Percentiles rank a stretch among this genome's conserved stretches.
phyloP scores from a whole-genome alignment of 2,888 invertebrate genomes.

The Brenthis daphne region DNA sequence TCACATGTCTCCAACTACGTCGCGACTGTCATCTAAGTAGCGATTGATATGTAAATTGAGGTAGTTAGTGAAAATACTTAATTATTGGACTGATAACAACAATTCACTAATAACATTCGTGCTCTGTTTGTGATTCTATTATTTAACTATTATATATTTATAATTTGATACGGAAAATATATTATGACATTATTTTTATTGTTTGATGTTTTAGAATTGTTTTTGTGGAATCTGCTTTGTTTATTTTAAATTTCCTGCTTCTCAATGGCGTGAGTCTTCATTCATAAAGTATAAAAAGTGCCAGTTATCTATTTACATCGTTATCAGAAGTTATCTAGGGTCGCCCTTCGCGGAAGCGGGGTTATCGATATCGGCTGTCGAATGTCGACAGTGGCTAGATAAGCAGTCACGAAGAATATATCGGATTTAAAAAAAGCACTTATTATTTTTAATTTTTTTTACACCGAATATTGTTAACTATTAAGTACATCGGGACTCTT shows the following conservation, averaged over 20 bases:
- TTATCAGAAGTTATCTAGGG: slow-evolving; percentile 40
- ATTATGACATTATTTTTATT: background rate
- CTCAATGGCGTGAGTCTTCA: slow-evolving; percentile 19
- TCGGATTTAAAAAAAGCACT: slow-evolving; percentile 27
- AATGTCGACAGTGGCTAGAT: slow-evolving; percentile 36
- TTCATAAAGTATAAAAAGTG: slow-evolving; percentile 34
- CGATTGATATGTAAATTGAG: too few relatives aligned
- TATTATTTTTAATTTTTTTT: slow-evolving; percentile 9
- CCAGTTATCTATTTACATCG: slow-evolving; percentile 32
- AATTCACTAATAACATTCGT: too few relatives aligned
- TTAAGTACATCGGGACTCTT: background rate
- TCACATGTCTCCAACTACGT: too few relatives aligned
- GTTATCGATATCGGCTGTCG: slow-evolving; percentile 41
- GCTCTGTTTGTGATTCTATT: too few relatives aligned
- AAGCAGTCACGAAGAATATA: slow-evolving; percentile 33
- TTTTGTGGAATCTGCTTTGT: background rate
- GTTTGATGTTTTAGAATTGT: background rate
- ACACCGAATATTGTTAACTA: background rate
- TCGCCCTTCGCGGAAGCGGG: slow-evolving; percentile 44
- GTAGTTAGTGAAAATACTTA: too few relatives aligned
- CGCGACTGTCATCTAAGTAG: too few relatives aligned
- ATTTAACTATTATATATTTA: too few relatives aligned
- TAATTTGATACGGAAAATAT: background rate
- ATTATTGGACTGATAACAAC: too few relatives aligned
- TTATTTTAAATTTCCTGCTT: slow-evolving; percentile 10